A percentile compares a stretch with the other conserved stretches of the same genome.
Evolutionary conservation across 2,113 vertebrate species (phyloP).

Genomic region (Otolemur garnettii): DNA sequence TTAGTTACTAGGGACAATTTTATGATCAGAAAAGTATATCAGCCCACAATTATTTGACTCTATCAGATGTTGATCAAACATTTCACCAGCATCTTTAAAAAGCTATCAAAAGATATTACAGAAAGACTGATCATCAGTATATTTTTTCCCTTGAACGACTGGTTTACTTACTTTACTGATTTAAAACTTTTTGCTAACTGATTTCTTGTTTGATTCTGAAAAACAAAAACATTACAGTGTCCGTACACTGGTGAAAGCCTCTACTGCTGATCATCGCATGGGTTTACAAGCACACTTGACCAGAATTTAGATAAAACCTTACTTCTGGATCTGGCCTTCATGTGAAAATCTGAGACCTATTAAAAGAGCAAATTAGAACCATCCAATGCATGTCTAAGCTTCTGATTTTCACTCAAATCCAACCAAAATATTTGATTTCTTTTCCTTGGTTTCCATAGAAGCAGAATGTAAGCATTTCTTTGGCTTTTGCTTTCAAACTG

Average conservation of each 20-base stretch:
- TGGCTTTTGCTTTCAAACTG: slow-evolving; percentile 53
- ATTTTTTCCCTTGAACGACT: neutral
- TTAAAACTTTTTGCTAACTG: neutral
- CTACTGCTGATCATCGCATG: neutral
- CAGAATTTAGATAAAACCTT: slow-evolving; percentile 62
- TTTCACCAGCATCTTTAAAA: neutral
- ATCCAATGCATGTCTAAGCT: slow-evolving; percentile 60
- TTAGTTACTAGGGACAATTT: slow-evolving; percentile 65
- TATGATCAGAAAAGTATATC: slow-evolving; percentile 64
- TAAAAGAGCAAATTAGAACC: slow-evolving; percentile 71
- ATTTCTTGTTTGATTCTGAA: neutral
- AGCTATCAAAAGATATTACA: slow-evolving; percentile 9
- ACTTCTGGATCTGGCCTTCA: slow-evolving; percentile 46
- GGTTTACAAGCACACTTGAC: slow-evolving; percentile 14
- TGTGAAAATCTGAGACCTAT: slow-evolving; percentile 62
- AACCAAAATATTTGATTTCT: slow-evolving; percentile 74
- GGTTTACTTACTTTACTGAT: neutral
- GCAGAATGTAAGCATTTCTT: slow-evolving; percentile 69
- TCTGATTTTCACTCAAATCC: slow-evolving; percentile 68
- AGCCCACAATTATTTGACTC: neutral
- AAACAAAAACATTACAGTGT: neutral
- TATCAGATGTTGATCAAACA: neutral
- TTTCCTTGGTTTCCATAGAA: slow-evolving; percentile 71
- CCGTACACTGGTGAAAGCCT: neutral
- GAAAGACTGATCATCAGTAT: neutral